Evolutionary conservation across 2,113 vertebrate species (phyloP), one percentile per base, ranked within the genome.

Genomic region (Amphiprion percula): DNA sequence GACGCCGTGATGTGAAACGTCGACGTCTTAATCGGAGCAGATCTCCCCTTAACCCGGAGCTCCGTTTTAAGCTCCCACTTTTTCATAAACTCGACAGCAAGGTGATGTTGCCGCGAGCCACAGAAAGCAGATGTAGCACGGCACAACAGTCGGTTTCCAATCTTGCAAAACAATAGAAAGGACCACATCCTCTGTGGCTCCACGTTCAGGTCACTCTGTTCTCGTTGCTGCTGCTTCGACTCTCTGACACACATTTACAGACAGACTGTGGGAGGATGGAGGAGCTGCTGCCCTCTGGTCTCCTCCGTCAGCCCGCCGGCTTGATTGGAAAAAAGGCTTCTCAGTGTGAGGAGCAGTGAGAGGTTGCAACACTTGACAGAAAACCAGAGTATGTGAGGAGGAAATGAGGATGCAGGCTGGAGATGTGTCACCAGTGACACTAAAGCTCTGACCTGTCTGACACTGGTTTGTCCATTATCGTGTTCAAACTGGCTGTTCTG

Each of bases 141-240:
- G 19, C 30, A 46, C 41, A 33, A 52, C 7, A 74, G 37, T 59
- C 82, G 1, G 24, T 72, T 72, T 75, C 56, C 72, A 60, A 54
- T 78, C 68, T 69, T 74, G 55, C 79, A 68, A 59, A 82, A 83
- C 83, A 54, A 47, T 60, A 56, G 46, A 58, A 49, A 14, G 68
- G 79, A 58, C 67, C 88, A 87, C 88, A 83, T 90, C 85, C 84
- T 86, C 70, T 80, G 46, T 21, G 50, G 39, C 41, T n/a, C 64
- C 58, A 3, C 17, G 73, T 52, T 55, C 58, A 21, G 86, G 82
- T 89, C 85, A 82, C 55, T 65, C 23, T 71, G 79, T 76, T 80
- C 69, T 70, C 41, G 52, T 9, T 46, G 56, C 67, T n/a, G 65
- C 76, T 26, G 50, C 56, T 72, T 47, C 17, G 26, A 87, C 74